These are phyloP conservation scores for Hecatera dysodea DNA, from an alignment of 2,888 invertebrate genomes.

Conservation along the genomic window DNA sequence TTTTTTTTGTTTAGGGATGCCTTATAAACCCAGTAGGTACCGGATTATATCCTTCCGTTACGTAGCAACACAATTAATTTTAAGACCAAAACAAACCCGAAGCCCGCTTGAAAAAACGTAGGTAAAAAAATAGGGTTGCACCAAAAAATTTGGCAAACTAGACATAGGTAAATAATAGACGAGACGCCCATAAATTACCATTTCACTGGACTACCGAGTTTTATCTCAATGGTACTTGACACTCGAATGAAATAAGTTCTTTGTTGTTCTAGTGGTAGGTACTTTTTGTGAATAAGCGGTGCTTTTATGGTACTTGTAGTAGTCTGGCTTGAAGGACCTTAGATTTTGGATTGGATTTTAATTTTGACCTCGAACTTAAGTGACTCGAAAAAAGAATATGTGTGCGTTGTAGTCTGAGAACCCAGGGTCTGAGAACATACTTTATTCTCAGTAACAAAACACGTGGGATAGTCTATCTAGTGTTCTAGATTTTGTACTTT, in stretches of 20 bases:
- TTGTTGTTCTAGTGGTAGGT: slow-evolving; percentile 29
- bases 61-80: neutral
- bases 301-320: slow-evolving; percentile 5
- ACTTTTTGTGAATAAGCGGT: slow-evolving; percentile 34
- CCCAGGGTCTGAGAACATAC: too few relatives aligned
- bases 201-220: slow-evolving; percentile 33
- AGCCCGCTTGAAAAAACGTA: too few relatives aligned
- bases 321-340: neutral
- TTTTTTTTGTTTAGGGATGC: too few relatives aligned
- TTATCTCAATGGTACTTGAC: slow-evolving; percentile 45
- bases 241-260: slow-evolving; percentile 49
- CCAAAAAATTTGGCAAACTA: slow-evolving; percentile 24
- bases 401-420: too few relatives aligned
- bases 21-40: too few relatives aligned
- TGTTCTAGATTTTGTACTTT: too few relatives aligned
- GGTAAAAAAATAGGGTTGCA: slow-evolving; percentile 17
- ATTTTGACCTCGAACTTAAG: neutral
- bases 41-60: neutral
- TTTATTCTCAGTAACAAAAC: too few relatives aligned
- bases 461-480: too few relatives aligned
- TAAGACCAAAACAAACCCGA: neutral
- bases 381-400: too few relatives aligned
- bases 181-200: slow-evolving; percentile 39
- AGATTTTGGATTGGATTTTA: neutral
- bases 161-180: slow-evolving; percentile 23